Evolutionary conservation across 2,888 invertebrate species (phyloP), one percentile per base, ranked within the genome.

Genomic region (Dexiosoma caninum): DNA sequence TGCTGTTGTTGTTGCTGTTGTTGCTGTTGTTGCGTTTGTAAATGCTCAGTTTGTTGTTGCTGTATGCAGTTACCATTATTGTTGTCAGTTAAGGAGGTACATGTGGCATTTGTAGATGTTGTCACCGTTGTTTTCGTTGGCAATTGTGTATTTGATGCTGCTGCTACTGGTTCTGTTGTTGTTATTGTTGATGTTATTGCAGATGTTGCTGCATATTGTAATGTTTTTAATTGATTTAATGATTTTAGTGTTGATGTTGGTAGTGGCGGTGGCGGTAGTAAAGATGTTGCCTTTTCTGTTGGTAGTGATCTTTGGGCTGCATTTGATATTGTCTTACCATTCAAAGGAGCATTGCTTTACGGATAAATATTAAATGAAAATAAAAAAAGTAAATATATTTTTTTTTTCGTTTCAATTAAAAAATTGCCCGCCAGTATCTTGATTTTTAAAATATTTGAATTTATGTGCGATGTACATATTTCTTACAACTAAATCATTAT

Each of bases 41-140:
- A 77, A 32, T 80, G 80, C 1, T 46, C 21, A 8, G 8, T 2
- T 8, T 51, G 23, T 19, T 51, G 76, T 49, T 72, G 67, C 37
- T 64, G 53, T 14, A 72, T 75, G 83, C 78, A 84, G 40, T 42
- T 57, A 30, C 9, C 49, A 51, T 64, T 57, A 21, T 55, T 83
- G 83, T 85, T 80, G 70, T 80, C 66, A 75, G 70, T 80, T 80
- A 70, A 70, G 79, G 75, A 71, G 87, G 87, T 70, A 75, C 79
- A 70, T 80, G 79, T 81, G 77, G 81, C 71, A 57, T 44, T 80
- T 81, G 71, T 55, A 78, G 69, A 72, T 72, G 80, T 74, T 70
- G 71, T 82, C 67, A 80, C 27, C 32, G 59, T 46, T 78, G 80
- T 59, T 60, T 67, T 67, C 42, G 67, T 75, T 59, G 67, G 67